A percentile compares a stretch with the other conserved stretches of the same genome.
phyloP scores from a whole-genome alignment of 2,888 invertebrate species.

The Melanostoma scalare region DNA sequence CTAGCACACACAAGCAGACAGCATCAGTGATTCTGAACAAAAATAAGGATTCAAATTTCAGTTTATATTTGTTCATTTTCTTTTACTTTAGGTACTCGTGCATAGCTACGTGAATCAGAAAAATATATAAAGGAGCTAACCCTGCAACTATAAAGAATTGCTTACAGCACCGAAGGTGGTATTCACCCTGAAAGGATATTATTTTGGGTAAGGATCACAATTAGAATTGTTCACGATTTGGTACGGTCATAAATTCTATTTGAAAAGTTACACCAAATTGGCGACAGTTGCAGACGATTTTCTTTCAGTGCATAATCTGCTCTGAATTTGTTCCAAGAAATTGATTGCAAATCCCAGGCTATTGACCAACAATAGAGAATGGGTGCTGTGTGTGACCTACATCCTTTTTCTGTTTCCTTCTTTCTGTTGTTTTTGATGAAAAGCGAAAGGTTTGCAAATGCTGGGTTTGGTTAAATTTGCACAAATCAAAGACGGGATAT shows the following conservation, averaged over 20 bases:
- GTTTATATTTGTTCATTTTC: not conserved
- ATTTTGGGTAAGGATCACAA: conserved; percentile 58
- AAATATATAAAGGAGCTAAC: conserved; percentile 8
- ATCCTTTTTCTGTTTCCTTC: conserved; percentile 22
- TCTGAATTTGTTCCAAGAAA: conserved; percentile 56
- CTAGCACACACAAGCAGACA: conserved; percentile 1
- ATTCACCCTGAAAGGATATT: conserved; percentile 33
- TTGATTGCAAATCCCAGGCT: conserved; percentile 34
- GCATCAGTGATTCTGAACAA: conserved; percentile 29
- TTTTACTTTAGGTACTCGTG: conserved; percentile 6
- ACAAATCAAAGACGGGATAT: conserved; percentile 47
- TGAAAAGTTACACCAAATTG: conserved; percentile 63
- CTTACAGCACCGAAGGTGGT: conserved; percentile 48
- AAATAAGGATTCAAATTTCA: conserved; percentile 71
- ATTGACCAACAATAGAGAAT: conserved; percentile 51
- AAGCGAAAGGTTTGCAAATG: conserved; percentile 46
- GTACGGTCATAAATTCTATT: conserved; percentile 58
- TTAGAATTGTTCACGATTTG: conserved; percentile 64
- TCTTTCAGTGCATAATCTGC: conserved; percentile 17
- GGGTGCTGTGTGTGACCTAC: conserved; percentile 13
- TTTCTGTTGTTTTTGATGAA: conserved; percentile 5
- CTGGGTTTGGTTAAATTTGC: conserved; percentile 39
- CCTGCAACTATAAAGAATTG: conserved; percentile 17
- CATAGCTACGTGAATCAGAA: conserved; percentile 24
- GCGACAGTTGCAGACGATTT: conserved; percentile 58